phyloP scores from a whole-genome alignment of 2,797 vertebrate genomes.

The Tenualosa ilisha region DNA sequence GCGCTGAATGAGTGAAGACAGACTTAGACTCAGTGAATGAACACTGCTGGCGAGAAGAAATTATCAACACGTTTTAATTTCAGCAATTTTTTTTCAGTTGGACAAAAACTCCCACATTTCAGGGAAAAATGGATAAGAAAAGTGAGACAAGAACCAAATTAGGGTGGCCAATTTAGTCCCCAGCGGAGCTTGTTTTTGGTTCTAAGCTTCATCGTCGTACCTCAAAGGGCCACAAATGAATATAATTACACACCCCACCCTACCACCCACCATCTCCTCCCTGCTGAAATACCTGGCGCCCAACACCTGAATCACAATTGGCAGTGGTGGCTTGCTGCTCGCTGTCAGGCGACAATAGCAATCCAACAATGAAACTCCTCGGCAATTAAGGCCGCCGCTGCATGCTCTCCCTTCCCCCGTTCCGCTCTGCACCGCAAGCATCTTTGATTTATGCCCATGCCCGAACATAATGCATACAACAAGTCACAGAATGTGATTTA shows the following conservation, averaged over 20 bases:
- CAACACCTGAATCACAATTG: not conserved
- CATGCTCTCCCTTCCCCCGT: not conserved
- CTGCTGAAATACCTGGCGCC: constrained; percentile 11
- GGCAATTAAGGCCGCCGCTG: constrained; percentile 36
- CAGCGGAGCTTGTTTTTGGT: constrained; percentile 12
- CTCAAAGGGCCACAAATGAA: constrained; percentile 8
- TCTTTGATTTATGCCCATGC: constrained; percentile 41
- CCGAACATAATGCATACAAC: constrained; percentile 39
- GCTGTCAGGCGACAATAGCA: constrained; percentile 2
- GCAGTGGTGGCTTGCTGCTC: not conserved
- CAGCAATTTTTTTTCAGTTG: not conserved
- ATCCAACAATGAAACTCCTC: constrained; percentile 24
- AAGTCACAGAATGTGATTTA: constrained; percentile 44
- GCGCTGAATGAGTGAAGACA: not conserved
- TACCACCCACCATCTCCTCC: not conserved
- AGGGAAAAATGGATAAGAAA: not conserved
- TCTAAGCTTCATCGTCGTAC: not conserved
- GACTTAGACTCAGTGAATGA: not conserved
- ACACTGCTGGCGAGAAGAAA: not conserved
- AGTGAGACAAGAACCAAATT: not conserved
- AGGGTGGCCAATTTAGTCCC: constrained; percentile 1
- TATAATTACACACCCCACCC: not conserved
- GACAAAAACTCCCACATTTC: not conserved
- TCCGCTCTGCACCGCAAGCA: constrained; percentile 29
- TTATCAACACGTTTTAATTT: not conserved